Evolutionary conservation across 53 echinoderm and acorn worm species (phyloP).

Genomic region (Antedon mediterranea): DNA sequence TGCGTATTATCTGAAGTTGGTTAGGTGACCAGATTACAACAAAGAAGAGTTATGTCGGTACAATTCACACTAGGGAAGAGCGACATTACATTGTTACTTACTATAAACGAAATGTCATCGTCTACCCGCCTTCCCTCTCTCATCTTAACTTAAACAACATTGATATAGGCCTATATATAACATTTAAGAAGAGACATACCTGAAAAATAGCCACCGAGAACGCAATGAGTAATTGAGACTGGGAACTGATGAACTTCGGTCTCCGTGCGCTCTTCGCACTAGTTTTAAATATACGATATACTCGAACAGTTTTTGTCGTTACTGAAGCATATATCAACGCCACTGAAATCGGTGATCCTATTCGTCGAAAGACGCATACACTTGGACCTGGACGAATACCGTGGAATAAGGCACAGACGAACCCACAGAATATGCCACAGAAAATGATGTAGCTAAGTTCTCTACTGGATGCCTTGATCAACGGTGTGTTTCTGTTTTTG

Average conservation of each 20-base stretch:
- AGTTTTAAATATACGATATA: conserved; percentile 74
- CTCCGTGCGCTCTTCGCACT: conserved; percentile 63
- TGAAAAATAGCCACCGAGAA: conserved; percentile 41
- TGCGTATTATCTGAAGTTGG: too few relatives aligned
- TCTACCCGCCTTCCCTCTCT: too few relatives aligned
- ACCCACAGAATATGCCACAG: conserved; percentile 52
- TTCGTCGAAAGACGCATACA: conserved; percentile 31
- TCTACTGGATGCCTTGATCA: conserved; percentile 82
- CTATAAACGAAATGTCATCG: too few relatives aligned
- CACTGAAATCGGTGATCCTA: conserved; percentile 53
- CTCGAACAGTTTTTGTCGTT: conserved; percentile 69
- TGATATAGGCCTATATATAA: too few relatives aligned
- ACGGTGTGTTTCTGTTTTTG: conserved; percentile 55
- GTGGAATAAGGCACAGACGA: conserved; percentile 37
- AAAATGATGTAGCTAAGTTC: conserved; percentile 89
- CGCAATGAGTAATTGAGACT: conserved; percentile 53
- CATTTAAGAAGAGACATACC: too few relatives aligned
- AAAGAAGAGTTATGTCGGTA: too few relatives aligned
- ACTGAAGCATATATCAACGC: conserved; percentile 78
- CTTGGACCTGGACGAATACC: conserved; percentile 6
- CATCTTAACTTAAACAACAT: too few relatives aligned
- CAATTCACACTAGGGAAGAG: too few relatives aligned
- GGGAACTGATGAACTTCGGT: conserved; percentile 74
- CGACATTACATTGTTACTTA: too few relatives aligned
- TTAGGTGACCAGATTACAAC: too few relatives aligned